phyloP scores from a whole-genome alignment of 2,888 invertebrate genomes.

The Adelphocoris suturalis region DNA sequence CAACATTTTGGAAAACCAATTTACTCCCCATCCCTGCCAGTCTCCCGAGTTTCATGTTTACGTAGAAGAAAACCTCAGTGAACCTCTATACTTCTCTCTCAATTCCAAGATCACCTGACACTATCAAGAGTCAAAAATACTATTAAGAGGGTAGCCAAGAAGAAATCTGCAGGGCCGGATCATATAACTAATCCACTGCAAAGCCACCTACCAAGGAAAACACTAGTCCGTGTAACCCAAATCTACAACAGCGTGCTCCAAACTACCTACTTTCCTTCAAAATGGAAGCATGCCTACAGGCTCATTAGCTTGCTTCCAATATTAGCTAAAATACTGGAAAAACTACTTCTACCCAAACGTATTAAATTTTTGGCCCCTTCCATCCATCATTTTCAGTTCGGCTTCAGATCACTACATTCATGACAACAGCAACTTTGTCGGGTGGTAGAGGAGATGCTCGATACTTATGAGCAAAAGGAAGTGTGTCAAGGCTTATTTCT shows the following conservation, averaged over 20 bases:
- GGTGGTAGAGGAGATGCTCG: neutral
- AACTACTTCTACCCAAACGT: neutral
- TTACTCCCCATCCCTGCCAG: neutral
- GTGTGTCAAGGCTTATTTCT: neutral
- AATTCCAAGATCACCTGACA: too few species aligned
- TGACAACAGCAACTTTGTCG: slow-evolving; percentile 8
- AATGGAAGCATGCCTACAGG: neutral
- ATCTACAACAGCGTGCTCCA: neutral
- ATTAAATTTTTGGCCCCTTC: neutral
- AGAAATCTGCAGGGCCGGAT: neutral
- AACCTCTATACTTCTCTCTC: neutral
- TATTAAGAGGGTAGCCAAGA: neutral
- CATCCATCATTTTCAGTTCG: neutral
- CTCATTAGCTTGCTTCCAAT: neutral
- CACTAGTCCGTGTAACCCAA: neutral
- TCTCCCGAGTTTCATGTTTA: neutral
- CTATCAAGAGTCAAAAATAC: neutral
- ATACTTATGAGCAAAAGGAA: neutral
- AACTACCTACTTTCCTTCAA: neutral
- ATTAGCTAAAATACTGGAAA: neutral
- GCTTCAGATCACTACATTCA: neutral
- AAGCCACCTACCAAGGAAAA: neutral
- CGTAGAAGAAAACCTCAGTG: neutral
- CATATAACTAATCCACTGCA: neutral
- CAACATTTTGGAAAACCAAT: neutral